Base-by-base conservation (phyloP, 2,888 invertebrate species). In the Meloe dianella region DNA sequence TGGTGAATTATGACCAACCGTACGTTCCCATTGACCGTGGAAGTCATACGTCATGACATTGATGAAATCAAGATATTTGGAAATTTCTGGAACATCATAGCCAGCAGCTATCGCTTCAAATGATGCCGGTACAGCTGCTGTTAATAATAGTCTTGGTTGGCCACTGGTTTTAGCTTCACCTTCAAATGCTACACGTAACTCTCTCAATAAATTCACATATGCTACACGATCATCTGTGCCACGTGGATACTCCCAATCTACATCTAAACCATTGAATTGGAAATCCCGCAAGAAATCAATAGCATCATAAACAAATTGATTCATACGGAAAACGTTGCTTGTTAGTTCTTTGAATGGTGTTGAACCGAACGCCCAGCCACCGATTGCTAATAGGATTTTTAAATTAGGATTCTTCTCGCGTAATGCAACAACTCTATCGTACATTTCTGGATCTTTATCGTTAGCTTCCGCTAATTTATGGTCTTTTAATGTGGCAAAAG, bases 1-100 rank as follows among this genome's bases (percentile, higher is more conserved):
- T 0, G 96, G 96, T 62, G 95, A 94, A 85, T 96, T 96, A 83
- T 96, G 96, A 6, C 96, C 96, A 2, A 96, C 95, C 71, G 94
- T 93, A 67, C 95, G 88, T 81, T 96, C 96, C 96, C 96, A 96
- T 81, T 95, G 95, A 0, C 96, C 96, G 79, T 96, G 96, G 88
- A 96, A 96, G 82, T 96, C 96, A 80, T 96, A 97, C 0, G 96
- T 95, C 96, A 96, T 96, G 10, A 96, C 92, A 81, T 96, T 96
- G 81, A 96, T 95, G 80, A 93, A 95, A 84, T 97, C 96, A 79
- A 96, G 86, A 80, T 95, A 96, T 85, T 96, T 96, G 5, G 95
- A 92, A 73, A 97, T 94, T 84, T 96, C 96, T 0, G 94, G 94
- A 0, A 96, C 96, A 77, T 96, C 96, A 76, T 96, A 96, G 7